phyloP scores from a whole-genome alignment of 2,888 invertebrate genomes.

The Magallana nippona region DNA sequence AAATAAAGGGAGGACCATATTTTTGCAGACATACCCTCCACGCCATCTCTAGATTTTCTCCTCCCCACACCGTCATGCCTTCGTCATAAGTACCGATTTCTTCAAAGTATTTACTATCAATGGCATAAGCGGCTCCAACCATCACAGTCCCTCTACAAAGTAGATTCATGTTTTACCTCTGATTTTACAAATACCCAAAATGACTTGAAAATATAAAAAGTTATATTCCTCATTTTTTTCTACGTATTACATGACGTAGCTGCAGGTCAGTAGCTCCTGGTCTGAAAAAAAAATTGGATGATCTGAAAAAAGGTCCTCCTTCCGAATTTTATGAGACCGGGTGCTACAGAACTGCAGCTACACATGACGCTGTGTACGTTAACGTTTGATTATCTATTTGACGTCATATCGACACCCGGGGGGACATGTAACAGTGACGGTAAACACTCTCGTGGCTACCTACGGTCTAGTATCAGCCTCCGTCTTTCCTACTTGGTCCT shows the following conservation, averaged over 20 bases:
- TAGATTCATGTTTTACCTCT: not conserved
- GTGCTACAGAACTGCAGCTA: no score
- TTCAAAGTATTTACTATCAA: conserved; percentile 67
- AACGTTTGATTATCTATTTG: no score
- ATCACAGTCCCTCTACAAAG: conserved; percentile 67
- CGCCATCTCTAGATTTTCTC: conserved; percentile 73
- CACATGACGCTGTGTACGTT: no score
- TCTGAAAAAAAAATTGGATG: no score
- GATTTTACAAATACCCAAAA: no score
- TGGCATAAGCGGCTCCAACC: conserved; percentile 73
- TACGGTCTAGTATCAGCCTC: conserved; percentile 55
- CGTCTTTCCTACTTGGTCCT: conserved; percentile 63
- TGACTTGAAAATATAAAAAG: no score
- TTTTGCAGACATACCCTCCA: conserved; percentile 66
- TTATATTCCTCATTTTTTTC: no score
- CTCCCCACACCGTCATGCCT: conserved; percentile 73
- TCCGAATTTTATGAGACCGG: no score
- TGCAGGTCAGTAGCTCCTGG: no score
- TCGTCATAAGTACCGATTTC: conserved; percentile 71
- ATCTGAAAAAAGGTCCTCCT: no score
- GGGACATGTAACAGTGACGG: not conserved
- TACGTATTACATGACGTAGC: no score
- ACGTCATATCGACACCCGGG: no score
- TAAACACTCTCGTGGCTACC: conserved; percentile 33
- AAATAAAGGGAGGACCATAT: not conserved